These are phyloP conservation scores for Spinus olivaceus DNA, from an alignment of 2,797 vertebrate genomes.

Conservation along the genomic window DNA sequence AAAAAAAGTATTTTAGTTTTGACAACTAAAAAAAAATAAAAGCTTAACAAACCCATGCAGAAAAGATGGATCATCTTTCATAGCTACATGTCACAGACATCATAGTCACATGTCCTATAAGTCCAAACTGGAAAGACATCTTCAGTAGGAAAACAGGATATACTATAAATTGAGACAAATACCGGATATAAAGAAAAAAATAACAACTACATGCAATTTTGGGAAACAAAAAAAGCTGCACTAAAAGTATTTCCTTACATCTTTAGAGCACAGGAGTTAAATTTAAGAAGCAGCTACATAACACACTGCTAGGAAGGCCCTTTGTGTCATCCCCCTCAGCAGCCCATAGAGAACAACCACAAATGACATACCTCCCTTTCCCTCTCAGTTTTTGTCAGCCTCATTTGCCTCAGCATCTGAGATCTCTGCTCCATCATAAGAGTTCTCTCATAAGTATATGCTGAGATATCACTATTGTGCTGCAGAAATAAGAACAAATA, in stretches of 20 bases:
- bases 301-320: neutral
- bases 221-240: neutral
- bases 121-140: neutral
- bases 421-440: constrained; percentile 99
- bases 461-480: constrained; percentile 97
- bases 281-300: neutral
- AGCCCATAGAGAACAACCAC: neutral
- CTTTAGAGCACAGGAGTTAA: neutral
- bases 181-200: neutral
- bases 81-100: neutral
- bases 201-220: neutral
- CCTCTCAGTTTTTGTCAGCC: constrained; percentile 91
- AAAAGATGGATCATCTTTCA: neutral
- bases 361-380: constrained; percentile 86
- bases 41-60: neutral
- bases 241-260: neutral
- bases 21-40: neutral
- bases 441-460: constrained; percentile 96
- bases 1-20: neutral
- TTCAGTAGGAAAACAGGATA: neutral
- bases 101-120: neutral
- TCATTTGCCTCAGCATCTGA: constrained; percentile 97
- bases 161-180: neutral
- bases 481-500: constrained; percentile 54
- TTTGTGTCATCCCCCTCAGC: neutral